Base-by-base conservation (phyloP, 2,113 vertebrate species). In the Ammodramus savannarum region DNA sequence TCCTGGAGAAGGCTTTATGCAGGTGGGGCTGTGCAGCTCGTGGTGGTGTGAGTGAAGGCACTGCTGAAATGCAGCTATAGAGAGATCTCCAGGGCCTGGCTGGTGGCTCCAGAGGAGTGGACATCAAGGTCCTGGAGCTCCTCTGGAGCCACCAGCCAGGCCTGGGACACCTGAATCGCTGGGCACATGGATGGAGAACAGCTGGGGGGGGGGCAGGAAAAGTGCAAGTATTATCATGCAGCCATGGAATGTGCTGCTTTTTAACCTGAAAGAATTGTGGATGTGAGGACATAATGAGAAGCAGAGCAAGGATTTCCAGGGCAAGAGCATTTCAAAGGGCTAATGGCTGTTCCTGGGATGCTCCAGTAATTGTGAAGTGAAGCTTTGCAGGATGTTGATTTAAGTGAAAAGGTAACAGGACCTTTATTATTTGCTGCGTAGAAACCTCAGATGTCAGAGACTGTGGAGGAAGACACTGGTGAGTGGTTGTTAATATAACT, bases 271-370 rank as follows among this genome's bases (percentile, higher is more conserved):
- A 63, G 21, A 46, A 87, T 85, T 91, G 94, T 41, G 65, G 90
- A 91, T 57, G 80, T 89, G 59, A 76, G 4, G 1, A 46, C 3
- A 4, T 98, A 97, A 97, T 97, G 94, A 93, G 78, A 97, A 97
- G 66, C 97, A 97, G 98, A 94, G 48, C 25, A 52, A 94, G 85
- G 90, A 95, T 96, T 96, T 94, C 89, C 95, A 85, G 89, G 80
- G 65, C 48, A 71, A 74, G 69, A 86, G 73, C 54, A 80, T 97
- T 97, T 97, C 97, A 97, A 97, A 98, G 97, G 78, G 81, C 80
- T 65, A 13, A 81, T 32, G 76, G 52, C 58, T 96, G 6, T 90
- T 95, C 88, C 89, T 82, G 83, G 94, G 94, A 94, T 93, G 78
- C 77, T 63, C 49, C 34, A 92, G 39, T 62, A 91, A 95, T 89